Evolutionary conservation across 2,113 vertebrate genomes (phyloP), one percentile per base, ranked within the genome.

Genomic region (Mirounga angustirostris): DNA sequence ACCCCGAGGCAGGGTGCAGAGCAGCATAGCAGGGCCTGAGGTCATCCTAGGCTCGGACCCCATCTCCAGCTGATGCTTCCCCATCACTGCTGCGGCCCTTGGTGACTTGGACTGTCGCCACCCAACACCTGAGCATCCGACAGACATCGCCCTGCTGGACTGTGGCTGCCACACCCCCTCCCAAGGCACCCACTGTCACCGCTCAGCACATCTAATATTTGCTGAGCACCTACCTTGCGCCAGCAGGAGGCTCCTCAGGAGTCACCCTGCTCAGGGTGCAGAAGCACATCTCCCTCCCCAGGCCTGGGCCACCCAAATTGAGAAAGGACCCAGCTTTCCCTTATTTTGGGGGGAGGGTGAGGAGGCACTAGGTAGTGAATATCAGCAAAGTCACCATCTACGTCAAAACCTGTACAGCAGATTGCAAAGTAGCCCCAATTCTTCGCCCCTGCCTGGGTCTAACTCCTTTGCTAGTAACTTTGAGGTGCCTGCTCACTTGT

Each of bases 21-120:
- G 63, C 0, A 2, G n/a, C 0, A 0, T 16, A 40, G 56, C 46
- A 85, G n/a, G 81, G 13, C 18, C 89, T 46, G 16, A 69, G 33
- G 26, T 76, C 54, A 87, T 30, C 87, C 33, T 0, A 36, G 28
- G 22, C 50, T 89, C 16, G 13, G 26, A 84, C 18, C 40, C 74
- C 59, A 81, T 28, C 6, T 50, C 21, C 22, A 13, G 18, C 58
- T 65, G 63, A 14, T 10, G 85, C 92, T 91, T 54, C 80, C 69
- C 79, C 54, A 5, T 76, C 19, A 13, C 78, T 56, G 36, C 15
- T 9, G 6, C 3, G 7, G 63, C 30, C 65, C 87, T 54, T 80
- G 56, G 56, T 21, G 30, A 74, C 95, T 54, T 6, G 4, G 21
- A 33, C 0, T 3, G 28, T 30, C 3, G 0, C 19, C 80, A 65